Percentiles rank a stretch among this genome's conserved stretches.
Evolutionary conservation across 2,888 invertebrate genomes (phyloP).

Genomic region (Trichopria drosophilae): DNA sequence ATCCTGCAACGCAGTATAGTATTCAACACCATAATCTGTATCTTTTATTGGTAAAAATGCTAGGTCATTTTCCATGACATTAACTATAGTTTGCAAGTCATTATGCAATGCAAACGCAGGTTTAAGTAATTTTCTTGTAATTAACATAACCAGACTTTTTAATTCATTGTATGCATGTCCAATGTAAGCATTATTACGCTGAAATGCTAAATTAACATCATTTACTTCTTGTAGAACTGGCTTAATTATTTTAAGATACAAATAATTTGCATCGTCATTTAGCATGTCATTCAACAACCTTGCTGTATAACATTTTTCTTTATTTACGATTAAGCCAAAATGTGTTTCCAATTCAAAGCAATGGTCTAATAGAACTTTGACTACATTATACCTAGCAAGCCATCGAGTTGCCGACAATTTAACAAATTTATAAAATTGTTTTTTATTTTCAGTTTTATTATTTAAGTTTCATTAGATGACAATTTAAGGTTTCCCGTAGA

Average conservation of each 20-base stretch:
- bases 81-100: constrained; percentile 8
- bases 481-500: constrained; percentile 28
- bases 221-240: constrained; percentile 25
- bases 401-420: constrained; percentile 28
- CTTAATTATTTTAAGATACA: constrained; percentile 13
- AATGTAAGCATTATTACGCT: constrained; percentile 20
- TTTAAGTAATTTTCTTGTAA: constrained; percentile 19
- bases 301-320: constrained; percentile 33
- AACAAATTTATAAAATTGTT: constrained; percentile 30
- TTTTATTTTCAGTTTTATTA: constrained; percentile 1
- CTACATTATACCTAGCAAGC: constrained; percentile 27
- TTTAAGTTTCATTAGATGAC: too few species aligned
- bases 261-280: too few species aligned
- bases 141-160: constrained; percentile 10
- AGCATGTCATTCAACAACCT: constrained; percentile 23
- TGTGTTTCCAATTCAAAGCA: constrained; percentile 27
- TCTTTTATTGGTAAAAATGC: constrained; percentile 15
- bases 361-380: constrained; percentile 29
- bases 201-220: constrained; percentile 23
- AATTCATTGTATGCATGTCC: constrained; percentile 20
- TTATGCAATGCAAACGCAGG: constrained; percentile 5
- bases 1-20: constrained; percentile 1
- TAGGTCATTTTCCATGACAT: constrained; percentile 12
- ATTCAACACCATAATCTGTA: constrained; percentile 18
- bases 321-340: constrained; percentile 26